Conservation (phyloP, 2,888 invertebrate genomes). For the Aradus depressus region DNA sequence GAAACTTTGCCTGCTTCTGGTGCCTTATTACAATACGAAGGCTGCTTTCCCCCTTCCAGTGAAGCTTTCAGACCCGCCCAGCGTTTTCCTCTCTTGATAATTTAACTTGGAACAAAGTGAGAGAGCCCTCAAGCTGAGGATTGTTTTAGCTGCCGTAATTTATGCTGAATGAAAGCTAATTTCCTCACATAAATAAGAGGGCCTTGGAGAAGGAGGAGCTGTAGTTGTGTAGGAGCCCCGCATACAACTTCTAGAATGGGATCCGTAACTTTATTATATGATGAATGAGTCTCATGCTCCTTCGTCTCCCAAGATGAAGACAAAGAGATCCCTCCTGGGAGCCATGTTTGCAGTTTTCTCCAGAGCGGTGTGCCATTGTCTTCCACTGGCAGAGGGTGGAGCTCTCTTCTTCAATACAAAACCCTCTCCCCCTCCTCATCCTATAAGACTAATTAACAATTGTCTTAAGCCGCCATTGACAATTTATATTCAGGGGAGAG, state of each 20-base stretch:
- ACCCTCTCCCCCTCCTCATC: background rate
- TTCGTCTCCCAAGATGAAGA: conserved; percentile 10
- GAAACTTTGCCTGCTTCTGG: no score
- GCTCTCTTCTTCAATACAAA: conserved; percentile 3
- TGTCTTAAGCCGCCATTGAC: no score
- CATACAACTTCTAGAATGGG: conserved; percentile 22
- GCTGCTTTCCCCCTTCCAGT: no score
- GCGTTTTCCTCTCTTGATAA: conserved; percentile 3
- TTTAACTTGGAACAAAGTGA: conserved; percentile 12
- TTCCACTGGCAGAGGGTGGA: background rate
- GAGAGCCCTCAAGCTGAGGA: conserved; percentile 9
- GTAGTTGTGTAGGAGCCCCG: background rate
- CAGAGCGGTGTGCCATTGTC: background rate
- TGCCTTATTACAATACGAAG: no score
- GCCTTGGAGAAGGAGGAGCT: background rate
- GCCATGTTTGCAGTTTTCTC: conserved; percentile 7
- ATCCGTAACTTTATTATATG: conserved; percentile 28
- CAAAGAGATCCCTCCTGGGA: conserved; percentile 7
- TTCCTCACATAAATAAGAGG: conserved; percentile 27
- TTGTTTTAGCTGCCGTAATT: conserved; percentile 24
- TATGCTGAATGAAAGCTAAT: conserved; percentile 29
- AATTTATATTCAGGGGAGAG: no score
- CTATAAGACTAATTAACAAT: no score
- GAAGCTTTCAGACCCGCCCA: no score
- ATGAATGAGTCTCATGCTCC: conserved; percentile 21